A percentile compares a stretch with the other conserved stretches of the same genome.
phyloP scores from a whole-genome alignment of 2,888 invertebrate species.

The Microctonus aethiopoides region DNA sequence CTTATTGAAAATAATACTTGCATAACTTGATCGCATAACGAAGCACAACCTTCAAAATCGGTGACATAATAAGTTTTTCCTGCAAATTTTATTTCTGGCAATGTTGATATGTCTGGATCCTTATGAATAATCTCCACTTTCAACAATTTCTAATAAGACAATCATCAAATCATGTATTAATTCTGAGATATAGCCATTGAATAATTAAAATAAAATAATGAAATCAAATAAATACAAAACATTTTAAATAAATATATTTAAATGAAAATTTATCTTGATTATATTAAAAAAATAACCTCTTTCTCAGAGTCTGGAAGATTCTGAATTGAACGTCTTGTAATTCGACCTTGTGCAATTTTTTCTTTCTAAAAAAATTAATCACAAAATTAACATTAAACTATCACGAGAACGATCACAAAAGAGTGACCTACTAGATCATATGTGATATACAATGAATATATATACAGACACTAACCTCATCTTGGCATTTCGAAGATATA shows the following conservation, averaged over 20 bases:
- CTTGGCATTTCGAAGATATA: not conserved
- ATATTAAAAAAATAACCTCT: conserved; percentile 40
- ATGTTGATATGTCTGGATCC: conserved; percentile 39
- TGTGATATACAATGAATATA: not conserved
- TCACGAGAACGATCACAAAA: not conserved
- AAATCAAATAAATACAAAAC: too few species aligned
- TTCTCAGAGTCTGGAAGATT: conserved; percentile 46
- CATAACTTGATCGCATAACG: conserved; percentile 58
- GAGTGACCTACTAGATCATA: conserved; percentile 3
- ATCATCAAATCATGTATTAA: conserved; percentile 2
- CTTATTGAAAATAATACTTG: conserved; percentile 39
- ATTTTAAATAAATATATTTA: too few species aligned
- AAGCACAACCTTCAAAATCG: conserved; percentile 57
- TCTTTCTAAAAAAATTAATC: conserved; percentile 28
- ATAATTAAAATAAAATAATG: too few species aligned
- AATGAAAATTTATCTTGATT: not conserved
- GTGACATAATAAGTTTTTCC: conserved; percentile 54
- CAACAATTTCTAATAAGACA: conserved; percentile 38
- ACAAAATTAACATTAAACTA: not conserved
- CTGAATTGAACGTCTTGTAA: conserved; percentile 46
- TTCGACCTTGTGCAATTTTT: conserved; percentile 18
- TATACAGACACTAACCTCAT: conserved; percentile 23
- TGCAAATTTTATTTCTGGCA: conserved; percentile 51
- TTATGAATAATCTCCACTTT: conserved; percentile 31
- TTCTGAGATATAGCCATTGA: not conserved